Evolutionary conservation across 2,113 vertebrate species (phyloP), one percentile per base, ranked within the genome.

Genomic region (Pteropus alecto): DNA sequence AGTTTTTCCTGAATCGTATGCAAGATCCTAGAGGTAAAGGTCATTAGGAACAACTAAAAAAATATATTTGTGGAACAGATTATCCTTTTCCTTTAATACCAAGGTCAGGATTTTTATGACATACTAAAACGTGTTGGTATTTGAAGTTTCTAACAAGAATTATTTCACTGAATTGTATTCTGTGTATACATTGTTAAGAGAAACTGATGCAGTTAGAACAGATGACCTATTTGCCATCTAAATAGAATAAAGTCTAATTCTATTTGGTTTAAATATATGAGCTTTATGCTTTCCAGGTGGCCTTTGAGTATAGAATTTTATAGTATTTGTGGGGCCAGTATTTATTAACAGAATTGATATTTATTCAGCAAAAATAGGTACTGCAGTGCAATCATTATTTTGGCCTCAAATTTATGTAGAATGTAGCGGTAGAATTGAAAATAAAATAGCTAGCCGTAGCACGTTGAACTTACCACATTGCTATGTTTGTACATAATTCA

Each of bases 341-440:
- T 43, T 87, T 89, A 51, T 46, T 89, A 73, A 87, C 70, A 92
- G 56, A 87, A 56, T 81, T 94, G 94, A 58, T 67, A 70, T 90
- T 95, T 76, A 51, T 43, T 95, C 77, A 77, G 15, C 35, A 94
- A 61, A 68, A 87, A 88, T 61, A 87, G 65, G 18, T 41, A 65
- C 67, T 46, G 6, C 12, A 24, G 35, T 76, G 12, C 16, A 35
- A 6, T 81, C 30, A 5, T 22, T 79, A 0, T 81, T 97, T 71
- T 76, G 21, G 48, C 54, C 21, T 90, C 41, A 71, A 19, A 83
- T 85, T 90, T 87, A 46, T 51, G 60, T 68, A 60, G 65, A 38
- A 22, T n/a, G 33, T 81, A 71, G 95, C 35, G 68, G n/a, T 90
- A 60, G 70, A 22, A 65, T 2, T 90, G 81, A 60, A 97, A 65